Conservation (phyloP, 2,888 invertebrate species). For the Myopa testacea region DNA sequence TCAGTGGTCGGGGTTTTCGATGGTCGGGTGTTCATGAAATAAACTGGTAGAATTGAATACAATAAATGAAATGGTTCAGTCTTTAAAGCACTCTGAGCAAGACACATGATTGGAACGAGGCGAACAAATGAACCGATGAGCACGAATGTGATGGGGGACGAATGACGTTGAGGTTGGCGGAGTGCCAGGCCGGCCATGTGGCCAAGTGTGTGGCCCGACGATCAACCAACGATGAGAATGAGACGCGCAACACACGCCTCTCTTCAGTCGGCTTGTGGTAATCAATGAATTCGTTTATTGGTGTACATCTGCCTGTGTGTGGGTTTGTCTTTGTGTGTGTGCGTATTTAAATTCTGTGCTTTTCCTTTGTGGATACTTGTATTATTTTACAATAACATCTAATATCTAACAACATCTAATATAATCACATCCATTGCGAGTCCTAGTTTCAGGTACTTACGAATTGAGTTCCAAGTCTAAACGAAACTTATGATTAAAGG, state of each 20-base stretch:
- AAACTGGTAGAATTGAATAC: slow-evolving; percentile 16
- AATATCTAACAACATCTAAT: neutral
- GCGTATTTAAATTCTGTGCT: too few relatives aligned
- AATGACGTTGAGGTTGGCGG: neutral
- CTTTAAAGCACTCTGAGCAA: neutral
- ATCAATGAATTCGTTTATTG: neutral
- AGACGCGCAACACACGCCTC: too few relatives aligned
- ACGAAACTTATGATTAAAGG: slow-evolving; percentile 96
- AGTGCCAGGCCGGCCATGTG: neutral
- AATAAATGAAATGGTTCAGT: slow-evolving; percentile 23
- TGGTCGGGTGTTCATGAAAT: slow-evolving; percentile 15
- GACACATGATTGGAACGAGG: neutral
- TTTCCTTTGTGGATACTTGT: too few relatives aligned
- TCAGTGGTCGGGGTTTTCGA: neutral
- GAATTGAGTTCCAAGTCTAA: slow-evolving; percentile 96
- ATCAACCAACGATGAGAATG: too few relatives aligned
- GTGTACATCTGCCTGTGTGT: neutral
- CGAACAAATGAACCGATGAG: neutral
- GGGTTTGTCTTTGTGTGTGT: too few relatives aligned
- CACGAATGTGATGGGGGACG: neutral
- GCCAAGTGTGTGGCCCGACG: neutral
- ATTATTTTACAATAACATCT: too few relatives aligned
- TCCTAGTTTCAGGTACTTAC: slow-evolving; percentile 74
- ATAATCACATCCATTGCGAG: neutral
- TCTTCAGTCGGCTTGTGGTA: too few relatives aligned